These are phyloP conservation scores for Drosophila mettleri DNA, from an alignment of 2,888 invertebrate species.

Conservation along the genomic window DNA sequence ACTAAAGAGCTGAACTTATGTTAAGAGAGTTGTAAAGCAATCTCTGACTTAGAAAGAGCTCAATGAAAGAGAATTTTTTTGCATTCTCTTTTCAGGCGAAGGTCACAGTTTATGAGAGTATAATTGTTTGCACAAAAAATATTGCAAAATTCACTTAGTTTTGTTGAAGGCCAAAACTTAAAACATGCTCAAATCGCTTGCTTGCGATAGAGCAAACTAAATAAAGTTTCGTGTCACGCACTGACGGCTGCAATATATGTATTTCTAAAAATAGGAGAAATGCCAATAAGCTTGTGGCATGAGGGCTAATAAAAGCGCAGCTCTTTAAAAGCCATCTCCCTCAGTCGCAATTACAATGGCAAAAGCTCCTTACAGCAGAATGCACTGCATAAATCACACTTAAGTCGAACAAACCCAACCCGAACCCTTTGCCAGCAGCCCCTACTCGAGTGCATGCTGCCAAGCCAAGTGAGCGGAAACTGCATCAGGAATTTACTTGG, in stretches of 20 bases:
- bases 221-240: no score
- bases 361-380: constrained; percentile 37
- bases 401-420: constrained; percentile 21
- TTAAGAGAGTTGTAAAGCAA: neutral
- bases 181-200: neutral
- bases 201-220: neutral
- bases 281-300: constrained; percentile 9
- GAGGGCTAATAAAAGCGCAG: constrained; percentile 18
- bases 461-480: constrained; percentile 48
- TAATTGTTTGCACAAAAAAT: constrained; percentile 23
- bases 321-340: constrained; percentile 21
- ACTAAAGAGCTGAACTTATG: neutral
- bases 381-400: constrained; percentile 68
- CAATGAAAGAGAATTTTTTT: constrained; percentile 6
- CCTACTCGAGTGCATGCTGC: constrained; percentile 38
- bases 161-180: constrained; percentile 13
- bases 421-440: constrained; percentile 18
- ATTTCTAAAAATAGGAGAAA: neutral
- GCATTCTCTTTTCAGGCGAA: constrained; percentile 23
- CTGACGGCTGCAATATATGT: no score
- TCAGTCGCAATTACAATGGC: constrained; percentile 41
- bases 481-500: constrained; percentile 47
- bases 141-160: constrained; percentile 10
- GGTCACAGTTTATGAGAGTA: constrained; percentile 17
- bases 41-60: constrained; percentile 10